Evolutionary conservation across 1,140 invertebrate genomes (phyloP).

Genomic region (Metaphire vulgaris): DNA sequence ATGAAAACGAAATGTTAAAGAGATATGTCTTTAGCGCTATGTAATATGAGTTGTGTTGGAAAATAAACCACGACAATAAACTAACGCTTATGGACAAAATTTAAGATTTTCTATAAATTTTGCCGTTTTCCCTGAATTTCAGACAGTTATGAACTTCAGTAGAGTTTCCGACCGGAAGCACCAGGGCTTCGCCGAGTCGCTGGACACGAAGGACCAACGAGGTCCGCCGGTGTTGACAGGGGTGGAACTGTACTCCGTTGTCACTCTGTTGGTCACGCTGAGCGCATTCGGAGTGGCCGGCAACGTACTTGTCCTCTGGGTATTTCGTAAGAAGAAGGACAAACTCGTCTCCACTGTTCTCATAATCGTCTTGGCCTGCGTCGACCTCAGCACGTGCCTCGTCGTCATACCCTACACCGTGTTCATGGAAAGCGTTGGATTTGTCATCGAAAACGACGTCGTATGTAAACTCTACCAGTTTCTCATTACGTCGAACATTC

Average conservation of each 20-base stretch:
- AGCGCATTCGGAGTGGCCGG: background rate
- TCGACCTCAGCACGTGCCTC: conserved; percentile 17
- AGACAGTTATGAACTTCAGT: no score
- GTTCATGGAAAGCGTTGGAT: conserved; percentile 10
- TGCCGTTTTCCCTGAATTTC: no score
- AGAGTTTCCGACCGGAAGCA: no score
- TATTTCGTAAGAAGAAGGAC: background rate
- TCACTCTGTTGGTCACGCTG: background rate
- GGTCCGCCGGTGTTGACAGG: background rate
- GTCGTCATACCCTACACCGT: conserved; percentile 20
- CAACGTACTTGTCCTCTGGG: background rate
- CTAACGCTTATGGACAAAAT: no score
- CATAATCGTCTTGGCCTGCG: conserved; percentile 18
- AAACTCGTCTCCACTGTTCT: conserved; percentile 19
- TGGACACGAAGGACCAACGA: no score
- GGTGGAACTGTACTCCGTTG: background rate
- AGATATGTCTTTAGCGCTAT: no score
- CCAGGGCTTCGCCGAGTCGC: no score
- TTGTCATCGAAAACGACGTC: background rate
- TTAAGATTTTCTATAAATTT: no score
- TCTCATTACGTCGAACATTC: conserved; percentile 21
- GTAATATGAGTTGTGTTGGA: no score
- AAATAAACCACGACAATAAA: no score
- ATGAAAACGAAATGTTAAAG: no score
- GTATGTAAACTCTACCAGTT: conserved; percentile 26